phyloP scores from a whole-genome alignment of 1,140 invertebrate species.

The Lerema accius region DNA sequence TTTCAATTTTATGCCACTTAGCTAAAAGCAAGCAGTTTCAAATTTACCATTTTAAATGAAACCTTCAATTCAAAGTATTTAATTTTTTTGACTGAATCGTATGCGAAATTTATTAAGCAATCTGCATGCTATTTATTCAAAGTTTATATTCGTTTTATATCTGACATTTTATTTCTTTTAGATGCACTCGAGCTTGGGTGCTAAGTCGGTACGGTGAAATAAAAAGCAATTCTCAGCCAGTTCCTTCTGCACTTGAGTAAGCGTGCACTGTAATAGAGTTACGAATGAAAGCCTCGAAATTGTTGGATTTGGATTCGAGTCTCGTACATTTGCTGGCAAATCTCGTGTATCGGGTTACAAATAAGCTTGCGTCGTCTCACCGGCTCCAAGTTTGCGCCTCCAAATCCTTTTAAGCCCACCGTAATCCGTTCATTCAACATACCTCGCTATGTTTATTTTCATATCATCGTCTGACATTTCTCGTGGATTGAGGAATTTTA shows the following conservation, averaged over 20 bases:
- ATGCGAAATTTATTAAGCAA: slow-evolving; percentile 26
- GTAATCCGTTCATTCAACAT: slow-evolving; percentile 49
- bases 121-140: slow-evolving; percentile 19
- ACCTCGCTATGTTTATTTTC: slow-evolving; percentile 40
- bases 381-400: slow-evolving; percentile 43
- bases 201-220: slow-evolving; percentile 30
- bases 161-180: slow-evolving; percentile 27
- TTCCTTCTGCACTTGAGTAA: slow-evolving; percentile 38
- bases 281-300: slow-evolving; percentile 47
- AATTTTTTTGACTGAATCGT: slow-evolving; percentile 25
- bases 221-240: slow-evolving; percentile 46
- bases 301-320: slow-evolving; percentile 46
- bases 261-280: slow-evolving; percentile 42
- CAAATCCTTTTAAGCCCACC: slow-evolving; percentile 50
- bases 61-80: slow-evolving; percentile 11
- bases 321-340: slow-evolving; percentile 45
- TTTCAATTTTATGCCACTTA: slow-evolving; percentile 19
- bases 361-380: slow-evolving; percentile 45
- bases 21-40: slow-evolving; percentile 5
- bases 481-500: not conserved
- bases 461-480: not conserved
- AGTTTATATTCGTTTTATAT: slow-evolving; percentile 28
- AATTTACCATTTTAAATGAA: slow-evolving; percentile 19
- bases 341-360: slow-evolving; percentile 47
- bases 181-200: slow-evolving; percentile 18